These are phyloP conservation scores for Polyergus mexicanus DNA, from an alignment of 1,140 invertebrate genomes.

Conservation along the genomic window DNA sequence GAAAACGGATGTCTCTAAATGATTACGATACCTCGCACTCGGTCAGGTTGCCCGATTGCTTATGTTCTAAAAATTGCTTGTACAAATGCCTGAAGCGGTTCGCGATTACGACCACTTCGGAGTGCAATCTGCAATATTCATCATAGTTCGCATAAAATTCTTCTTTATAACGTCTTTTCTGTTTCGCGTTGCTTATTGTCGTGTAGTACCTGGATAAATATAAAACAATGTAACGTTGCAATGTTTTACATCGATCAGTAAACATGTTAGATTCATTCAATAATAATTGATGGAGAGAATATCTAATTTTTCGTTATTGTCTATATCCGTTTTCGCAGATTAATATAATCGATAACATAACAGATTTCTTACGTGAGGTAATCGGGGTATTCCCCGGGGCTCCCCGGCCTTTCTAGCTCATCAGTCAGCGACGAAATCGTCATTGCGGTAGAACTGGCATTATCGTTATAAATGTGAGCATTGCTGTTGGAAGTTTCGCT, in stretches of 20 bases:
- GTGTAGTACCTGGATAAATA: constrained; percentile 90
- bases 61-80: constrained; percentile 88
- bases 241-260: background rate
- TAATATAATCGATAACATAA: background rate
- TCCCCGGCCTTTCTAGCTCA: constrained; percentile 56
- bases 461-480: constrained; percentile 33
- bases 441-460: constrained; percentile 37
- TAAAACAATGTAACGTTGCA: background rate
- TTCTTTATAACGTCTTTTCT: constrained; percentile 94
- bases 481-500: constrained; percentile 18
- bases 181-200: constrained; percentile 91
- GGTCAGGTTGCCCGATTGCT: constrained; percentile 80
- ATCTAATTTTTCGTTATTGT: background rate
- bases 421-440: constrained; percentile 34
- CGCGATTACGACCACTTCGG: constrained; percentile 91
- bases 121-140: constrained; percentile 93
- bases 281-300: background rate
- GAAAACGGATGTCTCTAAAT: background rate
- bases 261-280: background rate
- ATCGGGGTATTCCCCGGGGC: constrained; percentile 84
- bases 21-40: constrained; percentile 85
- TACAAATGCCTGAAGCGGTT: constrained; percentile 92
- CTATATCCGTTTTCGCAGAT: background rate
- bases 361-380: constrained; percentile 86
- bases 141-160: constrained; percentile 95